A percentile compares a stretch with the other conserved stretches of the same genome.
These are phyloP conservation scores for Eurytoma californica DNA, from an alignment of 2,888 invertebrate genomes.

Conservation along the genomic window DNA sequence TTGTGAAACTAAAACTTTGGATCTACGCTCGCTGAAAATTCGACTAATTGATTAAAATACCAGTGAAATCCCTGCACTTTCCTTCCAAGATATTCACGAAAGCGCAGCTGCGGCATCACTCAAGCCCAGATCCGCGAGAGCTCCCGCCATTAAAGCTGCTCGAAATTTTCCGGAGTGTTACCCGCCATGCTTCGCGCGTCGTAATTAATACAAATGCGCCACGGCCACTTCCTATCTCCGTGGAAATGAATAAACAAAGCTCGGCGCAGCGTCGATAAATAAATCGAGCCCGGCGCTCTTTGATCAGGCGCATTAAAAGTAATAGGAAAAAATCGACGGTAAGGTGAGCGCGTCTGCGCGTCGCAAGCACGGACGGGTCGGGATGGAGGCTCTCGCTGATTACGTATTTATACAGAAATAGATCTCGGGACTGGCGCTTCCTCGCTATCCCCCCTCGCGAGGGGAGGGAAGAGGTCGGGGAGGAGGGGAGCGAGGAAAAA, in stretches of 20 bases:
- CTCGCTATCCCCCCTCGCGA: neutral
- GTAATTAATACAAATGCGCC: constrained; percentile 46
- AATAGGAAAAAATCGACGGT: constrained; percentile 54
- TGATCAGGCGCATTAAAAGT: constrained; percentile 55
- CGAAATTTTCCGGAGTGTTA: too few species aligned
- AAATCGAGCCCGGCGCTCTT: constrained; percentile 40
- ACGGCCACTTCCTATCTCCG: neutral
- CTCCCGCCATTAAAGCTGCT: too few species aligned
- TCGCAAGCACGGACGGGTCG: neutral
- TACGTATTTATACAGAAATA: constrained; percentile 57
- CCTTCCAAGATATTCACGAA: too few species aligned
- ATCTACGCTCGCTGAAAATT: too few species aligned
- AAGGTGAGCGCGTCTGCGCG: neutral
- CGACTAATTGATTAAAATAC: too few species aligned
- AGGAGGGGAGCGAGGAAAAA: too few species aligned
- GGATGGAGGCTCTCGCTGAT: constrained; percentile 43
- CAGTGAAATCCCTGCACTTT: too few species aligned
- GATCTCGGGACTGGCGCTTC: constrained; percentile 44
- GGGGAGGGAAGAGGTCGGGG: too few species aligned
- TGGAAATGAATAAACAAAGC: constrained; percentile 29
- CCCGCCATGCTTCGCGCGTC: neutral
- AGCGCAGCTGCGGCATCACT: too few species aligned
- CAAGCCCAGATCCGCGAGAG: too few species aligned
- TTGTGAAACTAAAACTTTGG: too few species aligned
- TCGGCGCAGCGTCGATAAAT: constrained; percentile 20